Evolutionary conservation across 2,797 vertebrate genomes (phyloP), one percentile per base, ranked within the genome.

Genomic region (Trachops cirrhosus): DNA sequence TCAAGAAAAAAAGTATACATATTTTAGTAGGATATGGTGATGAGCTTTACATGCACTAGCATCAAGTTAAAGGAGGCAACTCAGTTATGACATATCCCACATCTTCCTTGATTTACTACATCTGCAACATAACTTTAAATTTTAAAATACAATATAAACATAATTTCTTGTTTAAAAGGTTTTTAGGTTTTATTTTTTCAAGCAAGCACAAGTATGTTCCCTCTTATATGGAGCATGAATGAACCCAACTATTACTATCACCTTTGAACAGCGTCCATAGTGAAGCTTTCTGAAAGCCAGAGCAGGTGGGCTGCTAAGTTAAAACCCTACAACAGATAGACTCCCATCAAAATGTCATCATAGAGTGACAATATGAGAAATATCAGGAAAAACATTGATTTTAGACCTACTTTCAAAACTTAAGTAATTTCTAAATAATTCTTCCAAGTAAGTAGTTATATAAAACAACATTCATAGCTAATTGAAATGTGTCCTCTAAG

Each of bases 101-200:
- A 54, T 62, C 32, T 82, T 34, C 39, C 86, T 91, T 89, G 48
- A 29, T 50, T 73, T 22, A 26, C 48, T 37, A 73, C 2, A 18
- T 50, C 18, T 64, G 9, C 52, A 67, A 48, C 79, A 5, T 54
- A 87, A 84, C 52, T 96, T 62, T 59, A 46, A 41, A 82, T 44
- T 73, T 90, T 29, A 70, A 94, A 75, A 85, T 39, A 44, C 29
- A 84, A 16, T 12, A 71, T 54, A 73, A 90, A 80, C 2, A 54
- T 5, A 62, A 41, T 50, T 70, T 87, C 64, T 90, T 86, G 57
- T 79, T 54, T 67, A 86, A 79, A 54, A 26, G 9, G 4, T 39
- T 77, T 91, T 74, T 75, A 62, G 7, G 24, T 57, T 70, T 93
- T 52, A 71, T 1, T 87, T 93, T 97, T 92, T 44, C 57, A 82